A percentile compares a stretch with the other conserved stretches of the same genome.
phyloP scores from a whole-genome alignment of 2,797 vertebrate genomes.

The Pangasius sanitwongsei region DNA sequence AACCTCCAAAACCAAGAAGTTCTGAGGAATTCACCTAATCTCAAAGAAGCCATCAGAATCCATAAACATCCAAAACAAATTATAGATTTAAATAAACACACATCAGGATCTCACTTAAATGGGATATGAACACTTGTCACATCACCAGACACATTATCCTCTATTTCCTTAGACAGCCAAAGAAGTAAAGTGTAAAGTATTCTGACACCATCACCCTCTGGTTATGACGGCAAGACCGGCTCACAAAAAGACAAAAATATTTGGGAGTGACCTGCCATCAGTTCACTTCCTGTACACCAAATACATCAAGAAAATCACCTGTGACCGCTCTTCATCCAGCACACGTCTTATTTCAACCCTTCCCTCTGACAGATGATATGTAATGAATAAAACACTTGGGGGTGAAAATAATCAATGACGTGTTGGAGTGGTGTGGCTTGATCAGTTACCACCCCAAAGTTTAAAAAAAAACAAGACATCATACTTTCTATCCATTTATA shows the following conservation, averaged over 20 bases:
- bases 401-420: neutral
- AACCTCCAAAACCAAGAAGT: neutral
- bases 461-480: neutral
- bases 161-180: neutral
- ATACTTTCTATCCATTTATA: neutral
- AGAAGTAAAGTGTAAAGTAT: neutral
- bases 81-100: neutral
- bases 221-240: neutral
- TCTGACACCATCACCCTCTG: neutral
- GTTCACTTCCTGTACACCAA: neutral
- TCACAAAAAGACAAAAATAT: neutral
- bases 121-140: neutral
- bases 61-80: neutral
- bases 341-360: neutral
- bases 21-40: neutral
- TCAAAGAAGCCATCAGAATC: neutral
- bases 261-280: neutral
- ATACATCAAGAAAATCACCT: neutral
- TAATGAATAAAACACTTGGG: neutral
- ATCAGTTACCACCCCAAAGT: neutral
- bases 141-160: neutral
- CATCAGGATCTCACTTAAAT: neutral
- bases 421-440: neutral
- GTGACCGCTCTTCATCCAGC: neutral
- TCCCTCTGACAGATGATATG: neutral